Conservation (phyloP, 2,797 vertebrate species). For the Pangasius macronema region DNA sequence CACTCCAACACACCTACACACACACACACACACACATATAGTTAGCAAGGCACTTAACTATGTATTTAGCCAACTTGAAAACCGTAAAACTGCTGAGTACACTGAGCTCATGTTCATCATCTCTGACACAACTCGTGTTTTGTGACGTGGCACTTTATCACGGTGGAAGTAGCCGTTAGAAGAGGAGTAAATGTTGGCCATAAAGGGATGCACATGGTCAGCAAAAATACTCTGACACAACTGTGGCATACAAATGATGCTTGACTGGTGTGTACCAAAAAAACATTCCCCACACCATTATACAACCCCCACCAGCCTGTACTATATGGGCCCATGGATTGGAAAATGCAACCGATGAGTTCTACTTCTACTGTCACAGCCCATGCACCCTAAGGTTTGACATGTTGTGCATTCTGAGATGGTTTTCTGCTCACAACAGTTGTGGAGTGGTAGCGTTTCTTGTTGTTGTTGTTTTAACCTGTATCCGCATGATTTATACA, state of each 20-base stretch:
- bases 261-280: background rate
- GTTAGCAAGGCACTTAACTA: background rate
- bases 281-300: no score
- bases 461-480: background rate
- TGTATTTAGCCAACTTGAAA: background rate
- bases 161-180: no score
- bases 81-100: background rate
- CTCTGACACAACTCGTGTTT: no score
- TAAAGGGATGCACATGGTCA: no score
- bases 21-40: conserved; percentile 10
- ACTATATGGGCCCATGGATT: no score
- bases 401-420: no score
- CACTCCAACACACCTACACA: conserved; percentile 89
- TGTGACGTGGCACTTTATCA: no score
- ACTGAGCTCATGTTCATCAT: background rate
- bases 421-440: background rate
- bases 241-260: background rate
- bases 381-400: background rate
- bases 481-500: background rate
- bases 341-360: no score
- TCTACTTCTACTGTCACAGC: no score
- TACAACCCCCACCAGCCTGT: no score
- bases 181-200: no score
- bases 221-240: background rate
- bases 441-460: background rate